Conservation (phyloP, 2,888 invertebrate species). For the Dexiosoma caninum region DNA sequence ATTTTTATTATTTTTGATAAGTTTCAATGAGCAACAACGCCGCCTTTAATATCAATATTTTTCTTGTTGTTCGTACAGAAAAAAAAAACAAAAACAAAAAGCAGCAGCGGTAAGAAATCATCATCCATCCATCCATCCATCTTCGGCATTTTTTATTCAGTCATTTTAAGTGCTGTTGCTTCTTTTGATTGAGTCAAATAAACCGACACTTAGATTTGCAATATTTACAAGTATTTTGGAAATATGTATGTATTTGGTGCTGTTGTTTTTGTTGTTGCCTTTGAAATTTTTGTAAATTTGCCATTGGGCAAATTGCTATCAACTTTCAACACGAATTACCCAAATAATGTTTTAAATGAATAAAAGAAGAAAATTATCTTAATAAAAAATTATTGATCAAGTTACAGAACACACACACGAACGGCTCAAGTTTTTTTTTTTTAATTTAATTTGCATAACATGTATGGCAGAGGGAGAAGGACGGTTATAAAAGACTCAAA, state of each 20-base stretch:
- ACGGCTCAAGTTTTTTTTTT: background rate
- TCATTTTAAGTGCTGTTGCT: slow-evolving; percentile 26
- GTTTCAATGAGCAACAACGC: slow-evolving; percentile 59
- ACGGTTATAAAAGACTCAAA: slow-evolving; percentile 24
- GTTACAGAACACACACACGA: slow-evolving; percentile 20
- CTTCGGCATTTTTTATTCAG: slow-evolving; percentile 10
- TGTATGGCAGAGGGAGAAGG: background rate
- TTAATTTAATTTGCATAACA: slow-evolving; percentile 23
- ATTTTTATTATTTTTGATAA: slow-evolving; percentile 33
- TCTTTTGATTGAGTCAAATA: slow-evolving; percentile 60
- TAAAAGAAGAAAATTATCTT: slow-evolving; percentile 38
- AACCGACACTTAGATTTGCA: slow-evolving; percentile 55
- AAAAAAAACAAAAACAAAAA: background rate
- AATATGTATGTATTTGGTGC: background rate
- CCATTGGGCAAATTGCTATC: slow-evolving; percentile 63
- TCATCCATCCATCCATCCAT: slow-evolving; percentile 40
- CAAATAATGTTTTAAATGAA: slow-evolving; percentile 42
- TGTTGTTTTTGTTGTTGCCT: background rate
- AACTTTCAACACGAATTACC: slow-evolving; percentile 64
- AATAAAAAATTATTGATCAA: slow-evolving; percentile 61
- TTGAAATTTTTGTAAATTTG: slow-evolving; percentile 37
- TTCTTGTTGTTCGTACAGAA: background rate
- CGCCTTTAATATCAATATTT: slow-evolving; percentile 57
- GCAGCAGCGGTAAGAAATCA: slow-evolving; percentile 15
- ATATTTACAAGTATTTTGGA: slow-evolving; percentile 32